Percentiles rank a stretch among this genome's conserved stretches.
These are phyloP conservation scores for Onychostoma macrolepis DNA, from an alignment of 2,113 vertebrate species.

Conservation along the genomic window DNA sequence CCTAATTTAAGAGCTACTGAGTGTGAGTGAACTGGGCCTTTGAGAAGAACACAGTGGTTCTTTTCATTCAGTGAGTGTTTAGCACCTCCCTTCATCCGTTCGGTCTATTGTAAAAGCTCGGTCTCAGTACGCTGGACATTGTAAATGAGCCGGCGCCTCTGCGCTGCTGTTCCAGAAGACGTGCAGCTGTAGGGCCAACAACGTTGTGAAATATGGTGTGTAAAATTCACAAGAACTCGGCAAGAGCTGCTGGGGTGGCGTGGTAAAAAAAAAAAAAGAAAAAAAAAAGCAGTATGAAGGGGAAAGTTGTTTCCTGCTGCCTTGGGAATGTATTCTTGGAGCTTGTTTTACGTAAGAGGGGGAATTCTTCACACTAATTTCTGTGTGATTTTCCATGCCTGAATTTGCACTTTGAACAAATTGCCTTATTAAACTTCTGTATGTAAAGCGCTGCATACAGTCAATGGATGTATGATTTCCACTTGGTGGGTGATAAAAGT, in stretches of 20 bases:
- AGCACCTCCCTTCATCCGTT: slow-evolving; percentile 8
- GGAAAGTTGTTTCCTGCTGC: slow-evolving; percentile 59
- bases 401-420: slow-evolving; percentile 18
- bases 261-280: slow-evolving; percentile 59
- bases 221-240: slow-evolving; percentile 59
- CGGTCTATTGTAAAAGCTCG: slow-evolving; percentile 8
- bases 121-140: slow-evolving; percentile 17
- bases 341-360: slow-evolving; percentile 60
- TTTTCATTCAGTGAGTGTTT: slow-evolving; percentile 47
- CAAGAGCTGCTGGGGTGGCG: slow-evolving; percentile 45
- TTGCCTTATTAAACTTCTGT: neutral
- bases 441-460: neutral
- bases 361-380: slow-evolving; percentile 70
- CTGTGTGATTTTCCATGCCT: slow-evolving; percentile 50
- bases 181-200: slow-evolving; percentile 53
- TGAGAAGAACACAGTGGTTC: slow-evolving; percentile 44
- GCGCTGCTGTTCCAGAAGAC: slow-evolving; percentile 50
- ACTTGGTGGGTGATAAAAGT: neutral
- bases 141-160: slow-evolving; percentile 45
- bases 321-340: slow-evolving; percentile 57
- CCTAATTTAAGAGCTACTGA: slow-evolving; percentile 29
- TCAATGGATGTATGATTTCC: neutral
- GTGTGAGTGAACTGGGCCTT: slow-evolving; percentile 29
- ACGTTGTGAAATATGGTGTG: slow-evolving; percentile 68
- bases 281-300: slow-evolving; percentile 44